Conservation (phyloP, 2,797 vertebrate genomes). For the Spinibarbus caldwelli region DNA sequence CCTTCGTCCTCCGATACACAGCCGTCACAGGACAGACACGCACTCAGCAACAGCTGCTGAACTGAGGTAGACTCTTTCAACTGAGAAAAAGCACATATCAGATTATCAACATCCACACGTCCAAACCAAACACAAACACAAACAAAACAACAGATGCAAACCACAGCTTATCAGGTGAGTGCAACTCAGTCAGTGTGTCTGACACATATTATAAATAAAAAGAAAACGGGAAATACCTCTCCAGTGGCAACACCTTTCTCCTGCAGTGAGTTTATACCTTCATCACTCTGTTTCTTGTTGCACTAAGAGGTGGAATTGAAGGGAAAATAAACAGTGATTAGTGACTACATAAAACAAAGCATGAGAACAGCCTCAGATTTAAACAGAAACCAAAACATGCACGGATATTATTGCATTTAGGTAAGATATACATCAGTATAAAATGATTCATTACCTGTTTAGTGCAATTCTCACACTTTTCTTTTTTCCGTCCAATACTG, state of each 20-base stretch:
- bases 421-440: neutral
- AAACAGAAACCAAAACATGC: neutral
- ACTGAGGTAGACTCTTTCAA: slow-evolving; percentile 76
- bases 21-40: slow-evolving; percentile 93
- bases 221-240: slow-evolving; percentile 67
- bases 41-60: slow-evolving; percentile 87
- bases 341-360: neutral
- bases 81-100: slow-evolving; percentile 62
- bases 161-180: neutral
- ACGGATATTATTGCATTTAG: neutral
- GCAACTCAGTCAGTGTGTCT: too few relatives aligned
- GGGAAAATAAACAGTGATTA: neutral
- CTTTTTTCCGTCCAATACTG: slow-evolving; percentile 70
- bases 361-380: neutral
- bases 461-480: slow-evolving; percentile 96
- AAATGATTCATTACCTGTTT: slow-evolving; percentile 82
- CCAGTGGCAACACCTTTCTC: slow-evolving; percentile 66
- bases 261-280: slow-evolving; percentile 63
- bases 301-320: slow-evolving; percentile 75
- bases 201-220: neutral
- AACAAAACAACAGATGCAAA: slow-evolving; percentile 18
- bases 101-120: slow-evolving; percentile 3
- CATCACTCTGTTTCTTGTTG: slow-evolving; percentile 89
- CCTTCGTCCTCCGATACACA: slow-evolving; percentile 90
- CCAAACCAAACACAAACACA: slow-evolving; percentile 14